Evolutionary conservation across 2,113 vertebrate genomes (phyloP), one percentile per base, ranked within the genome.

Genomic region (Neolamprologus sp.): DNA sequence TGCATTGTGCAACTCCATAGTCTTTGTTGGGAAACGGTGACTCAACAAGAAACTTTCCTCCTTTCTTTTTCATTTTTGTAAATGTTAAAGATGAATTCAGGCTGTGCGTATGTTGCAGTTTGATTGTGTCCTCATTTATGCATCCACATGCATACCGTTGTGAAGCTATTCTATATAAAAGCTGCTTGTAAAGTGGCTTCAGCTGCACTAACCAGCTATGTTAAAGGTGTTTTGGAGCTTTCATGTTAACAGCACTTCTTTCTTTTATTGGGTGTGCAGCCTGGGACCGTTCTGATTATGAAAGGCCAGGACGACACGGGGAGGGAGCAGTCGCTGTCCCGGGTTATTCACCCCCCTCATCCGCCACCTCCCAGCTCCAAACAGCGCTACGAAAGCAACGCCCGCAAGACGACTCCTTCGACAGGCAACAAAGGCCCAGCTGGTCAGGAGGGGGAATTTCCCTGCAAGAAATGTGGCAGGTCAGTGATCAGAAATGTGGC

Each of bases 391-490:
- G 95, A 95, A 35, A 45, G 95, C 94, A 88, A 91, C 30, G 96
- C 30, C 35, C 93, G 97, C 84, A 96, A 96, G 95, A 94, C 92
- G 54, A 92, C 88, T 87, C 86, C 96, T 40, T 21, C 94, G 0
- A 58, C 94, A 2, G 88, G 91, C 85, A 96, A 40, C 93, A 98
- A 98, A 90, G 93, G 40, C 49, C 88, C 96, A 4, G 96, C 95
- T n/a, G 97, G 91, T 53, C 97, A 96, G 89, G 99, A 99, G 89
- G 98, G 97, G 73, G 97, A 97, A n/a, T 99, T 99, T 95, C 99
- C 99, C 63, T 99, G 99, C 96, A 99, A 99, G 97, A 99, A 99
- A 91, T 99, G 99, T 73, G 99, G 98, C 96, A 98, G 98, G 99
- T 99, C 5, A 82, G 94, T 88, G 26, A 55, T 87, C n/a, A 7